Percentiles rank a stretch among this genome's conserved stretches.
Evolutionary conservation across 2,888 invertebrate genomes (phyloP).

Genomic region (Polyploca ridens): DNA sequence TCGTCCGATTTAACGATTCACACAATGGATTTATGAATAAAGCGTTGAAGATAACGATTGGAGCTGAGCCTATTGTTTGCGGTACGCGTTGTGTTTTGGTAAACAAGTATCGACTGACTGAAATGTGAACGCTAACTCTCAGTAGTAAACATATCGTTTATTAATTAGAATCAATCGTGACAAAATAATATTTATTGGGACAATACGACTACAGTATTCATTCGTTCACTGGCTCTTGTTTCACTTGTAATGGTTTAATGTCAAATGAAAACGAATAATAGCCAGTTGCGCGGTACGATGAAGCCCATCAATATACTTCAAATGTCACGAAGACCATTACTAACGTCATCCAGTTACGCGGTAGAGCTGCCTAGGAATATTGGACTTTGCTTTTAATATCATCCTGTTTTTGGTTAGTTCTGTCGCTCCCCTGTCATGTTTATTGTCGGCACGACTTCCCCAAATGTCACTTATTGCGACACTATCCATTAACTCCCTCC

Average conservation of each 20-base stretch:
- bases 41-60: conserved; percentile 30
- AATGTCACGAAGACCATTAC: too few species aligned
- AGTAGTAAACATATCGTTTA: not conserved
- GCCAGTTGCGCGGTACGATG: too few species aligned
- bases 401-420: not conserved
- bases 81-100: conserved; percentile 29
- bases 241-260: too few species aligned
- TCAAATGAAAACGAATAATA: too few species aligned
- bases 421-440: not conserved
- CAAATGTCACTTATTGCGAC: not conserved
- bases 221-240: too few species aligned
- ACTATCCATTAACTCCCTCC: conserved; percentile 3
- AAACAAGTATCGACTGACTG: conserved; percentile 22
- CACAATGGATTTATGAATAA: conserved; percentile 48
- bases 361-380: not conserved
- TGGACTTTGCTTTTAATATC: not conserved
- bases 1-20: conserved; percentile 44
- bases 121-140: conserved; percentile 11
- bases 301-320: too few species aligned
- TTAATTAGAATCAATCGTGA: not conserved
- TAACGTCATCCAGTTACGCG: too few species aligned
- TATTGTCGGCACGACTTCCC: not conserved
- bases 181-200: not conserved
- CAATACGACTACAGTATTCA: not conserved
- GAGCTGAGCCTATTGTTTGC: conserved; percentile 34